These are phyloP conservation scores for Melanotus villosus DNA, from an alignment of 2,888 invertebrate genomes.

Conservation along the genomic window DNA sequence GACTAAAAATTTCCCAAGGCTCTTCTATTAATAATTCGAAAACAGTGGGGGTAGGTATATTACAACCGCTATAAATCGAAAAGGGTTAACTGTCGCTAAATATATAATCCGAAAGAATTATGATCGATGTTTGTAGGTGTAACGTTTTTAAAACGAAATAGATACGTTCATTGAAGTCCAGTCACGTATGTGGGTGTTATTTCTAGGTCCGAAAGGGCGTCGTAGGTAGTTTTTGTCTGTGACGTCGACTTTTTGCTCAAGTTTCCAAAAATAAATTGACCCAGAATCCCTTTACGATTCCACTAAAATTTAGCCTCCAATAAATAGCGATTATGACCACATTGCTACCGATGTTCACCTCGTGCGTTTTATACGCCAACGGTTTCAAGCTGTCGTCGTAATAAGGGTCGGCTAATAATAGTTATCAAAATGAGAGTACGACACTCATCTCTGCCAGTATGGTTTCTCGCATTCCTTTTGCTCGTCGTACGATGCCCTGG, in stretches of 20 bases:
- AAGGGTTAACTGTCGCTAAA: no score
- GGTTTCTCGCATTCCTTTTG: slow-evolving; percentile 10
- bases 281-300: background rate
- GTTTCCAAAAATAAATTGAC: slow-evolving; percentile 4
- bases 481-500: slow-evolving; percentile 20
- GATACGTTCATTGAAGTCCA: no score
- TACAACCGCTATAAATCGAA: no score
- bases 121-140: no score
- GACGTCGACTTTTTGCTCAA: background rate
- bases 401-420: slow-evolving; percentile 30
- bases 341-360: background rate
- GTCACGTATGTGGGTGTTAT: no score
- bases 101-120: no score
- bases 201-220: background rate
- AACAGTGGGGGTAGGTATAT: no score
- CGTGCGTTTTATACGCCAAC: slow-evolving; percentile 18
- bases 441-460: slow-evolving; percentile 21
- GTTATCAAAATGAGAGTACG: slow-evolving; percentile 14
- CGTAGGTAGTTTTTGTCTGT: background rate
- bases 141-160: no score
- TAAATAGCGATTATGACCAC: slow-evolving; percentile 5
- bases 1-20: no score
- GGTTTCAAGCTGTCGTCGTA: slow-evolving; percentile 19
- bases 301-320: background rate
- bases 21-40: no score